These are phyloP conservation scores for Heliconius hewitsoni DNA, from an alignment of 1,140 invertebrate species.

Conservation along the genomic window DNA sequence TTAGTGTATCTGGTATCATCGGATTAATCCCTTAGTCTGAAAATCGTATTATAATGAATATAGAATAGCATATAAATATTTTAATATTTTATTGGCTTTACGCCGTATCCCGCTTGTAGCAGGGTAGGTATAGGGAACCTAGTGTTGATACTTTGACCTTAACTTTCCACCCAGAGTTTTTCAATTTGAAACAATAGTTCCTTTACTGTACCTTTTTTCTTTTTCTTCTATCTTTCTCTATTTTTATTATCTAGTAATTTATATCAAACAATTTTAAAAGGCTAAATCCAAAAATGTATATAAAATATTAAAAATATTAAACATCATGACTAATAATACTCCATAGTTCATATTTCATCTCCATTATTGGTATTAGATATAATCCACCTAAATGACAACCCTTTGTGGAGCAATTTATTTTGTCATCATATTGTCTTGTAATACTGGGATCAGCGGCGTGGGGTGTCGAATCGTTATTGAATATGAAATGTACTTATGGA, in stretches of 20 bases:
- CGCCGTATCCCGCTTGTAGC: too few species aligned
- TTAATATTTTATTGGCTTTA: too few species aligned
- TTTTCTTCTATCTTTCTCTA: too few species aligned
- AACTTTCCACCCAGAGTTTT: too few species aligned
- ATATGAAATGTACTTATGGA: constrained; percentile 28
- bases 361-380: constrained; percentile 46
- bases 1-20: constrained; percentile 31
- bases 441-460: constrained; percentile 45
- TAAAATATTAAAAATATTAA: not conserved
- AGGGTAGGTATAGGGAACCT: too few species aligned
- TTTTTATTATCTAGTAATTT: too few species aligned
- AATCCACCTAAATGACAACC: constrained; percentile 65
- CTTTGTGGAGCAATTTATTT: constrained; percentile 67
- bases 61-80: not conserved
- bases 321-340: not conserved
- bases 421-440: constrained; percentile 64
- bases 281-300: not conserved
- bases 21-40: constrained; percentile 20
- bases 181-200: too few species aligned
- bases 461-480: constrained; percentile 51
- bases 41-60: not conserved
- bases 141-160: too few species aligned
- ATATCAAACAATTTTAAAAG: not conserved
- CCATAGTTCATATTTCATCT: constrained; percentile 22
- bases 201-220: too few species aligned